Percentiles rank a stretch among this genome's conserved stretches.
Evolutionary conservation across 2,797 vertebrate species (phyloP).

Genomic region (Chaetodon trifasciatus): DNA sequence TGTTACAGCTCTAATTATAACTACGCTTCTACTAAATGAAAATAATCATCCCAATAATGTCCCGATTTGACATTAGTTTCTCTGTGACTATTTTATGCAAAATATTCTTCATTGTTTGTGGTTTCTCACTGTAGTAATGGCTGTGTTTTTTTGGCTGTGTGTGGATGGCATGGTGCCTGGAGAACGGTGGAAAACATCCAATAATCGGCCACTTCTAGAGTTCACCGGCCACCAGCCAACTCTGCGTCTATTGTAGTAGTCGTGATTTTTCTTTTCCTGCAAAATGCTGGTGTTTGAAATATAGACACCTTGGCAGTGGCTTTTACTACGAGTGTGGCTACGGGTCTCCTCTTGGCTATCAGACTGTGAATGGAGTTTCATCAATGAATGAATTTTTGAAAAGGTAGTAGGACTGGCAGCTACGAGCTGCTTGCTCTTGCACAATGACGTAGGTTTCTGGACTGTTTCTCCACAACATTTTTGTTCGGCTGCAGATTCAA

Average conservation of each 20-base stretch:
- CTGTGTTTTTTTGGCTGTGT: constrained; percentile 31
- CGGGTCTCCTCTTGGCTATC: constrained; percentile 37
- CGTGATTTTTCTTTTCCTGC: constrained; percentile 41
- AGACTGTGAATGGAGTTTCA: constrained; percentile 48
- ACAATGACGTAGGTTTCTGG: background rate
- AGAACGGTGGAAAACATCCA: constrained; percentile 75
- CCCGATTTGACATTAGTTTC: background rate
- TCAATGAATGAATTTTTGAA: constrained; percentile 29
- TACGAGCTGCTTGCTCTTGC: background rate
- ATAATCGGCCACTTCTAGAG: constrained; percentile 54
- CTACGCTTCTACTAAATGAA: background rate
- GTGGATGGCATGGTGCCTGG: constrained; percentile 68
- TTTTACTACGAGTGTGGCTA: constrained; percentile 59
- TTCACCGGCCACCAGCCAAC: constrained; percentile 69
- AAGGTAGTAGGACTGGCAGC: background rate
- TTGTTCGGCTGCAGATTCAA: background rate
- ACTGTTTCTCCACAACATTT: background rate
- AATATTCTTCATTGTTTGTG: constrained; percentile 2
- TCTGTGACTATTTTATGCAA: background rate
- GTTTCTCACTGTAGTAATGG: constrained; percentile 16
- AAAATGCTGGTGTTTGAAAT: constrained; percentile 63
- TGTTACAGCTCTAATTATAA: background rate
- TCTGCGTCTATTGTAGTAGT: constrained; percentile 55
- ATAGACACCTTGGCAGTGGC: constrained; percentile 69
- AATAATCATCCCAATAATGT: too few species aligned